Evolutionary conservation across 1,140 invertebrate genomes (phyloP), one percentile per base, ranked within the genome.

Genomic region (Carposina sasakii): DNA sequence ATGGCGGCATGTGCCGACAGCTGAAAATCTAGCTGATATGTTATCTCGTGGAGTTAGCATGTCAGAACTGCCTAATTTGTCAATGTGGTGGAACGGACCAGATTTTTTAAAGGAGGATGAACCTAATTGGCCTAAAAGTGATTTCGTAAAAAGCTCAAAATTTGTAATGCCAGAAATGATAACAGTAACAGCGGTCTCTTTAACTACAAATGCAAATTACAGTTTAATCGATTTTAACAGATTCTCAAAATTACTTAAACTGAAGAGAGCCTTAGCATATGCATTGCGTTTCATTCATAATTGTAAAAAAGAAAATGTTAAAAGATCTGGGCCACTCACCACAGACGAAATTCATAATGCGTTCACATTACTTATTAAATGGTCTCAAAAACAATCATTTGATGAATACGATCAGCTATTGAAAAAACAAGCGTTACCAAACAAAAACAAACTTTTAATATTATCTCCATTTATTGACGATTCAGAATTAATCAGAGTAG

Each of bases 391-490:
- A 13, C 24, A 44, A 19, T 44, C 42, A 30, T 44, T 44, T 30
- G 2, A 28, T 6, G 17, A 30, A 30, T 20, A 44, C 2, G 3
- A 22, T n/a, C 10, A 4, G 10, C 13, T 44, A 19, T 13, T 30
- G 3, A 31, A 28, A 44, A 44, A 44, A 5, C 19, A 31, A 21
- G 8, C 21, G 21, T 17, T 17, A 8, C 22, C 15, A 15, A 28
- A 43, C 17, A 26, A 43, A 43, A 26, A n/a, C 13, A 23, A 22
- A 12, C 20, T 41, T 24, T n/a, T 41, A 24, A 12, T 15, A 8
- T 48, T 78, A 10, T 52, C 49, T 31, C n/a, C 67, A 13, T 78
- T 81, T 53, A n/a, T 84, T 6, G 69, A 76, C 40, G 4, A 61
- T 9, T 9, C 47, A 1, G 57, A 58, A 30, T 10, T 84, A 1